A percentile compares a stretch with the other conserved stretches of the same genome.
These are phyloP conservation scores for Clivina fossor DNA, from an alignment of 2,888 invertebrate species.

Conservation along the genomic window DNA sequence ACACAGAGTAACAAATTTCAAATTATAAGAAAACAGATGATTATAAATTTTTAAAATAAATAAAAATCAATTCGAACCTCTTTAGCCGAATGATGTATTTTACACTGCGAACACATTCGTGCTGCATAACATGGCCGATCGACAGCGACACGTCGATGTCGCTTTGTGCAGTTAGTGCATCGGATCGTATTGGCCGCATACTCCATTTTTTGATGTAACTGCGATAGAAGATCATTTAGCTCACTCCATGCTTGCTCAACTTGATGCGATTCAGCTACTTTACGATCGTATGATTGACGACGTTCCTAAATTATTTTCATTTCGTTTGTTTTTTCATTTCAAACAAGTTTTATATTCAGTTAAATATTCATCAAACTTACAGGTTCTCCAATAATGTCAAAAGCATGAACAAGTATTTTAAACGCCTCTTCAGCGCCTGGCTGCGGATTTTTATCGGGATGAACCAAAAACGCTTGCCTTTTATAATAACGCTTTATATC, in stretches of 20 bases:
- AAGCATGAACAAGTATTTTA: slow-evolving; percentile 92
- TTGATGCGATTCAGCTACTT: slow-evolving; percentile 73
- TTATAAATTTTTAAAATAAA: too few relatives aligned
- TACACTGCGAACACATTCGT: slow-evolving; percentile 85
- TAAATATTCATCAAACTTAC: slow-evolving; percentile 60
- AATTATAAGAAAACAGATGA: too few relatives aligned
- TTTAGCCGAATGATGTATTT: slow-evolving; percentile 85
- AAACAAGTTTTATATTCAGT: slow-evolving; percentile 26
- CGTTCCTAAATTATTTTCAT: slow-evolving; percentile 70
- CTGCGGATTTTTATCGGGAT: slow-evolving; percentile 94
- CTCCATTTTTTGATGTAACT: slow-evolving; percentile 91
- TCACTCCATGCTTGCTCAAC: slow-evolving; percentile 88
- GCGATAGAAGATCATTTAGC: slow-evolving; percentile 81
- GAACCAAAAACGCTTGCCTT: slow-evolving; percentile 89
- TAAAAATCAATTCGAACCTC: slow-evolving; percentile 65
- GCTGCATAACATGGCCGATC: slow-evolving; percentile 90
- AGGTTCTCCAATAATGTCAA: slow-evolving; percentile 91
- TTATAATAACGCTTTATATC: slow-evolving; percentile 94
- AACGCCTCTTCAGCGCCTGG: slow-evolving; percentile 96
- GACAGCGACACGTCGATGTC: slow-evolving; percentile 84
- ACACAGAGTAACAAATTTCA: too few relatives aligned
- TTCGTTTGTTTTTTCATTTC: too few relatives aligned
- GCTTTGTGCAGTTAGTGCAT: slow-evolving; percentile 90
- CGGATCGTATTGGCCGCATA: slow-evolving; percentile 92
- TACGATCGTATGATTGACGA: slow-evolving; percentile 72